phyloP scores from a whole-genome alignment of 2,113 vertebrate genomes.

The Chiloscyllium plagiosum region DNA sequence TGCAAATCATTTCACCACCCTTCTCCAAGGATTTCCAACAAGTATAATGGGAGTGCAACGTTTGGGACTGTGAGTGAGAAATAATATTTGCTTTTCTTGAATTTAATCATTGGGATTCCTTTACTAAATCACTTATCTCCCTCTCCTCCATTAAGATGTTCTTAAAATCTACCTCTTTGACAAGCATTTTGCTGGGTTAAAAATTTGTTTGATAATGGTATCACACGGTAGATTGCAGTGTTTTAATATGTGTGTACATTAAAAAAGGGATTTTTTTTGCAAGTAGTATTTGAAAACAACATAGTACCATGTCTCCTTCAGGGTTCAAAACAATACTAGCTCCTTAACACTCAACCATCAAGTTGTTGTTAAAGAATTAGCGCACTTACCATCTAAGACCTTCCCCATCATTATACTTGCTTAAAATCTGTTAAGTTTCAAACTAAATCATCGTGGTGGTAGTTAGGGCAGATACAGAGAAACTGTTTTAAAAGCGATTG shows the following conservation, averaged over 20 bases:
- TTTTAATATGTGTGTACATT: neutral
- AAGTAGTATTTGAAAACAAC: neutral
- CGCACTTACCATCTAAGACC: neutral
- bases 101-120: neutral
- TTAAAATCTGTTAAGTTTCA: neutral
- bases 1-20: neutral
- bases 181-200: neutral
- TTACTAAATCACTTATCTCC: neutral
- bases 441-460: neutral
- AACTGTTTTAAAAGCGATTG: neutral
- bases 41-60: neutral
- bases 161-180: neutral
- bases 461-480: neutral
- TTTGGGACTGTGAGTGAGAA: neutral
- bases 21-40: neutral
- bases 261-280: neutral
- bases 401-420: neutral
- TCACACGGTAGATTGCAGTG: neutral
- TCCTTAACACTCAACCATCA: neutral
- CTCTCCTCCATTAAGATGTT: neutral
- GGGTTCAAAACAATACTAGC: neutral
- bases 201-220: neutral
- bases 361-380: neutral
- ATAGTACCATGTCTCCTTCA: neutral
- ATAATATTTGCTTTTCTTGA: neutral